These are phyloP conservation scores for Drosophila borealis DNA, from an alignment of 2,888 invertebrate species.

Conservation along the genomic window DNA sequence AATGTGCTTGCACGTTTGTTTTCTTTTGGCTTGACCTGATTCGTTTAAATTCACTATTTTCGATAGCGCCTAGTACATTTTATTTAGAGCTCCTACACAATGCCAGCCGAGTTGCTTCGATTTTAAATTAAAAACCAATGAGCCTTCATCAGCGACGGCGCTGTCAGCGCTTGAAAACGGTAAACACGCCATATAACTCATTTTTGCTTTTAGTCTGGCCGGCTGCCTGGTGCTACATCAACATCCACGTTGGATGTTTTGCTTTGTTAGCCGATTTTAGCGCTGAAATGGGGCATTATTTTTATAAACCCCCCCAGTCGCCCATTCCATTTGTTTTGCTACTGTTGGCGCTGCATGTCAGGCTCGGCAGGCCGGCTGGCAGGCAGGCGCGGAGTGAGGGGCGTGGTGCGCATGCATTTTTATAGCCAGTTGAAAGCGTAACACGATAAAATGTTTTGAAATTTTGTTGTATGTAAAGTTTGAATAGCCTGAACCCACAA, in stretches of 20 bases:
- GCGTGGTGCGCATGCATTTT: slow-evolving; percentile 66
- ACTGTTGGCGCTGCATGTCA: slow-evolving; percentile 25
- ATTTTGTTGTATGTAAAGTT: slow-evolving; percentile 66
- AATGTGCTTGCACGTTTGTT: slow-evolving; percentile 1
- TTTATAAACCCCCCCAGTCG: slow-evolving; percentile 40
- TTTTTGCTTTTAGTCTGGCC: slow-evolving; percentile 26
- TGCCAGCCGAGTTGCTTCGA: slow-evolving; percentile 43
- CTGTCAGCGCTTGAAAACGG: slow-evolving; percentile 72
- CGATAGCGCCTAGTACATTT: neutral
- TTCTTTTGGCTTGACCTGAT: neutral
- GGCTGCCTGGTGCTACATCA: slow-evolving; percentile 43
- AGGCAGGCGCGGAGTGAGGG: slow-evolving; percentile 1
- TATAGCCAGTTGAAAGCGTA: slow-evolving; percentile 77
- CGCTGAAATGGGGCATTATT: slow-evolving; percentile 67
- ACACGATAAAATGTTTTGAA: slow-evolving; percentile 76
- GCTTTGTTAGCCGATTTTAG: slow-evolving; percentile 66
- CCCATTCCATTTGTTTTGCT: neutral
- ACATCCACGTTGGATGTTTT: slow-evolving; percentile 52
- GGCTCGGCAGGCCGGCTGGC: neutral
- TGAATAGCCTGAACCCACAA: slow-evolving; percentile 68
- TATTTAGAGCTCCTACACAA: neutral
- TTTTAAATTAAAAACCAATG: slow-evolving; percentile 72
- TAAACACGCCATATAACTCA: slow-evolving; percentile 42
- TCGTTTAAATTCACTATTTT: neutral
- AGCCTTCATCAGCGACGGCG: slow-evolving; percentile 47